Evolutionary conservation across 2,888 invertebrate species (phyloP), one percentile per base, ranked within the genome.

Genomic region (Mimumesa dahlbomi): DNA sequence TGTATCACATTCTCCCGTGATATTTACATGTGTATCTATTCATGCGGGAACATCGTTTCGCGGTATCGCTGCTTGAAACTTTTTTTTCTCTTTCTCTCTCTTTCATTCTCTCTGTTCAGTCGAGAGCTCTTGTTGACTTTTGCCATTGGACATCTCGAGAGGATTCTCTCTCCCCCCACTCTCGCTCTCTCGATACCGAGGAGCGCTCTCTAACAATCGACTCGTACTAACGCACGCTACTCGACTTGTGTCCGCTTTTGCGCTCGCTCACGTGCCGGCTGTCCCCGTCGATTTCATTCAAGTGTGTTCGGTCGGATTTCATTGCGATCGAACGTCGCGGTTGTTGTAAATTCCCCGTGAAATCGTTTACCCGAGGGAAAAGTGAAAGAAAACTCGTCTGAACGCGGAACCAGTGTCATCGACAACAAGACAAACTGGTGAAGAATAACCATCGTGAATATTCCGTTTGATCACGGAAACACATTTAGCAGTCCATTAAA

Each of bases 241-340:
- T 72, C 82, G 77, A 68, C 71, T 67, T 73, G 79, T 73, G n/a
- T n/a, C n/a, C 80, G 75, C 71, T 73, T 62, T 77, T 62, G 77
- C 61, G 82, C 70, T 73, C 69, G 74, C 63, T 46, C 71, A 50
- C 38, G 53, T 71, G 61, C 71, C 45, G 29, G 16, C n/a, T 2
- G 14, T 14, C 7, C 14, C 43, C 43, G 36, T 21, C 48, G 1
- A 16, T 45, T 45, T 46, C 52, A 63, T 63, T 68, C 68, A 68
- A 68, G 61, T 52, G 49, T 29, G 38, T 45, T 29, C 52, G 22
- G n/a, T n/a, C n/a, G n/a, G n/a, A n/a, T n/a, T n/a, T n/a, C n/a
- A n/a, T n/a, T n/a, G n/a, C n/a, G n/a, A n/a, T n/a, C n/a, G n/a
- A n/a, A n/a, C n/a, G n/a, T n/a, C n/a, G n/a, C n/a, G n/a, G n/a